A percentile compares a stretch with the other conserved stretches of the same genome.
These are phyloP conservation scores for Helarctos malayanus DNA, from an alignment of 2,797 vertebrate genomes.

Conservation along the genomic window DNA sequence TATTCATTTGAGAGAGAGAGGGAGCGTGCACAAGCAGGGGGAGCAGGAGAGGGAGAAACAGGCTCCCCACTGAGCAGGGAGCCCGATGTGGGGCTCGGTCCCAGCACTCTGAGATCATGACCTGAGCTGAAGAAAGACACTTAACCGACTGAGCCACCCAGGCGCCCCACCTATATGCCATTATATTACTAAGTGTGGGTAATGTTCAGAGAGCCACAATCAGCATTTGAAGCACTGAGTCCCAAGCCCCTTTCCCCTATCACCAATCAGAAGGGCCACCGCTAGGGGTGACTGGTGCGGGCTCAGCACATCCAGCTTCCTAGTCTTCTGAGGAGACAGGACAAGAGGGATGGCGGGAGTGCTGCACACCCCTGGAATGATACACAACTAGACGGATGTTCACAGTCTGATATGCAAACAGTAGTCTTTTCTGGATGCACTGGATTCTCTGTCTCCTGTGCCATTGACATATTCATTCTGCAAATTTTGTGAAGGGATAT, in stretches of 20 bases:
- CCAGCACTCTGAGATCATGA: neutral
- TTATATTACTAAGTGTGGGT: neutral
- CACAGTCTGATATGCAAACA: neutral
- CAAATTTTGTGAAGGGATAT: neutral
- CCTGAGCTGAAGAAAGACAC: neutral
- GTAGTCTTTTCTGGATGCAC: neutral
- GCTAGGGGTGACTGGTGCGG: neutral
- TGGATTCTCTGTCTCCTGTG: neutral
- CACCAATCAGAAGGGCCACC: neutral
- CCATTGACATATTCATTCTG: neutral
- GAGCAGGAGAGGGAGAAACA: too few relatives aligned
- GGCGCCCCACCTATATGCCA: neutral
- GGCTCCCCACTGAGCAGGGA: neutral
- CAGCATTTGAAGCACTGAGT: neutral
- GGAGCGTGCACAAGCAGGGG: too few relatives aligned
- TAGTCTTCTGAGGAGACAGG: neutral
- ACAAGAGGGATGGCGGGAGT: neutral
- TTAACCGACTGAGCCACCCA: neutral
- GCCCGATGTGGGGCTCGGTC: fast-evolving
- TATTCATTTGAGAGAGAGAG: too few relatives aligned
- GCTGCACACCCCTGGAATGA: neutral
- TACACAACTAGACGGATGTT: neutral
- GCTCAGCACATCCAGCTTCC: neutral
- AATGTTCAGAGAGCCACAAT: neutral
- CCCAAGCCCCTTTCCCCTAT: neutral